phyloP scores from a whole-genome alignment of 2,888 invertebrate genomes.

The Eurois occulta region DNA sequence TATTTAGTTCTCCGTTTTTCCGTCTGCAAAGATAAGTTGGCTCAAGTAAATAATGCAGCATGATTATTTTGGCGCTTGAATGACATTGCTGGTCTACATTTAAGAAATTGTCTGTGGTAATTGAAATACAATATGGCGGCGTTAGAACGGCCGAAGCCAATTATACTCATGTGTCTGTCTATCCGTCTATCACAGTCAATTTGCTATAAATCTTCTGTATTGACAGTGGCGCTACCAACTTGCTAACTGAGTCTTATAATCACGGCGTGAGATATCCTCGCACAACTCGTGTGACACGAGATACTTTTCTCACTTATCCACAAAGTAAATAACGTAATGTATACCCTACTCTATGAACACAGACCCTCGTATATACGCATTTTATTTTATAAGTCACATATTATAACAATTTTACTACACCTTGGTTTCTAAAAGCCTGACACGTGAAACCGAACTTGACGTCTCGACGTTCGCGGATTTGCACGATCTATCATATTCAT shows the following conservation, averaged over 20 bases:
- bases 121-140: no score
- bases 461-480: background rate
- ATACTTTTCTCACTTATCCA: background rate
- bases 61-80: no score
- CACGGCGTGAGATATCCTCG: background rate
- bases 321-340: conserved; percentile 11
- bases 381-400: background rate
- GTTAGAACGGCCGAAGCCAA: no score
- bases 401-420: background rate
- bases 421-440: background rate
- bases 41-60: no score
- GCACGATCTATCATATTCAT: background rate
- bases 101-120: no score
- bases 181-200: background rate
- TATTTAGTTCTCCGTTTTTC: no score
- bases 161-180: background rate
- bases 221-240: background rate
- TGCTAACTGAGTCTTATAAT: background rate
- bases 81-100: no score
- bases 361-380: conserved; percentile 41
- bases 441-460: background rate
- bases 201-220: background rate
- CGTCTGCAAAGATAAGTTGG: no score
- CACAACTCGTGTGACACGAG: background rate
- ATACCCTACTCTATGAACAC: conserved; percentile 50